Percentiles rank a stretch among this genome's conserved stretches.
Conservation (phyloP, 2,113 vertebrate genomes). For the Motacilla alba region DNA sequence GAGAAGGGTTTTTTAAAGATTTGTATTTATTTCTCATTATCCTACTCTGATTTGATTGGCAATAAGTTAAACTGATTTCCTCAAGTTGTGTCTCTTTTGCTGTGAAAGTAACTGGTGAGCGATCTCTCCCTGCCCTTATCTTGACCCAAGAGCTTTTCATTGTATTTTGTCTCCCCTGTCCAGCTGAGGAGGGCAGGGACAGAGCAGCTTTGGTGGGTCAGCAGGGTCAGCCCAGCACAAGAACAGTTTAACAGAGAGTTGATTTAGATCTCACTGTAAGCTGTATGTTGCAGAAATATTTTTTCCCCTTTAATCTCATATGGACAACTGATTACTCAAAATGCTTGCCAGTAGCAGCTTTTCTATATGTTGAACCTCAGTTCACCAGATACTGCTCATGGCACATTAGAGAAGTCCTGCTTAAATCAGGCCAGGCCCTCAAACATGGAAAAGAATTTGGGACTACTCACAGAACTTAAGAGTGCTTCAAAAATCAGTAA, state of each 20-base stretch:
- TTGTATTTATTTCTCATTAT: not conserved
- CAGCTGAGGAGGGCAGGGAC: not conserved
- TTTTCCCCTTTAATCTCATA: not conserved
- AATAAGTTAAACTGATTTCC: not conserved
- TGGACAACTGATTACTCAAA: not conserved
- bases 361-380: not conserved
- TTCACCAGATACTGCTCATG: not conserved
- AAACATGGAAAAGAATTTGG: not conserved
- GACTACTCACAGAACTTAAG: not conserved
- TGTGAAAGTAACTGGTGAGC: not conserved
- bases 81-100: not conserved
- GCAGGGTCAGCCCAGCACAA: not conserved
- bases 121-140: not conserved
- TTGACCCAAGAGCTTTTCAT: accelerated
- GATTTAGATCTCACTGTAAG: not conserved
- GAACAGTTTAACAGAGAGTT: not conserved
- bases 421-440: not conserved
- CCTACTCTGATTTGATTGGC: not conserved
- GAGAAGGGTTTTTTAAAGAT: not conserved
- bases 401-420: not conserved
- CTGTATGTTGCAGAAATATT: not conserved
- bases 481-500: not conserved
- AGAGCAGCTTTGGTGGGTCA: not conserved
- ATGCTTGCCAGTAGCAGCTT: not conserved
- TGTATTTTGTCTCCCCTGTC: not conserved